phyloP scores from a whole-genome alignment of 2,113 vertebrate genomes.

The Bos javanicus region DNA sequence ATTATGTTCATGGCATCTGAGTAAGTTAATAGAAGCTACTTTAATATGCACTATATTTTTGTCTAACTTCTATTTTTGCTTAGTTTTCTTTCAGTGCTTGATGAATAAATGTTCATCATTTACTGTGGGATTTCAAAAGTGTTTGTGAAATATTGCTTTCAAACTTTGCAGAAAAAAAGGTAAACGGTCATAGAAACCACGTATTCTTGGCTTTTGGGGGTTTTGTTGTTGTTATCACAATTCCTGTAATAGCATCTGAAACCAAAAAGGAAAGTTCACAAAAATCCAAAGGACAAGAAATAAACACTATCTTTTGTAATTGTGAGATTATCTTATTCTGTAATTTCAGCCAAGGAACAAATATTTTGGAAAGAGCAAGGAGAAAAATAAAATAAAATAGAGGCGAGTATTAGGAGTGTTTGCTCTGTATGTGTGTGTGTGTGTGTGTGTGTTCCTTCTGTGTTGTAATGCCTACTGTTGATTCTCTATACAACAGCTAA shows the following conservation, averaged over 20 bases:
- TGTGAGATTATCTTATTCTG: neutral
- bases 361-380: neutral
- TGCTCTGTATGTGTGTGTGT: neutral
- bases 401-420: neutral
- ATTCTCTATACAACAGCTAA: neutral
- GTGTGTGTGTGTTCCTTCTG: neutral
- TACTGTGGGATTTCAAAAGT: neutral
- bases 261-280: conserved; percentile 16
- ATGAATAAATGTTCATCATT: conserved; percentile 22
- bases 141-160: conserved; percentile 38
- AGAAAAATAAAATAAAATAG: neutral
- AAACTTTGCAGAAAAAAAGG: conserved; percentile 9
- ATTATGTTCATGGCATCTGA: neutral
- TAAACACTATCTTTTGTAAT: neutral
- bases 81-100: neutral
- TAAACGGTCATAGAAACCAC: conserved; percentile 36
- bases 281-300: neutral
- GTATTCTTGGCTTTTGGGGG: neutral
- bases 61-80: conserved; percentile 26
- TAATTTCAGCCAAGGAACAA: neutral
- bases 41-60: neutral
- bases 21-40: neutral
- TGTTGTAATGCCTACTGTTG: neutral
- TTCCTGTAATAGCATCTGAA: conserved; percentile 8
- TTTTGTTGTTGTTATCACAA: neutral